Conservation (phyloP, 2,888 invertebrate species). For the Coenonympha glycerion region DNA sequence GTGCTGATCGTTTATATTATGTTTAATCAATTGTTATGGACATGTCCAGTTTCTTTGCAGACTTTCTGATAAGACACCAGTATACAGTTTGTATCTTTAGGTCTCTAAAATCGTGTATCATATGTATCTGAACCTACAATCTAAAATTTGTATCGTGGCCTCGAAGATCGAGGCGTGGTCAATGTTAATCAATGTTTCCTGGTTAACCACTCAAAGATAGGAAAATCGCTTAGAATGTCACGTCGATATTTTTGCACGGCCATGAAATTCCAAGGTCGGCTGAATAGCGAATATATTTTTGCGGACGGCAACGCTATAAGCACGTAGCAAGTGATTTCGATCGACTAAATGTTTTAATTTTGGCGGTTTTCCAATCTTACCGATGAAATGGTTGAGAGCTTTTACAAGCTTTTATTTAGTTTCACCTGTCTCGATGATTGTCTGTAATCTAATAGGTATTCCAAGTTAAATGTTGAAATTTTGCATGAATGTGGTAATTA, state of each 20-base stretch:
- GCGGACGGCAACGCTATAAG: constrained; percentile 58
- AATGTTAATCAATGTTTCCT: constrained; percentile 64
- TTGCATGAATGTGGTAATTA: too few species aligned
- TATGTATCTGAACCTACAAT: constrained; percentile 14
- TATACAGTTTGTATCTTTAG: not conserved
- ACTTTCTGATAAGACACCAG: too few species aligned
- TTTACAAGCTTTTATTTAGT: too few species aligned
- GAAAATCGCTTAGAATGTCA: constrained; percentile 72
- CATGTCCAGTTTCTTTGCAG: too few species aligned
- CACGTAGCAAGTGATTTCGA: constrained; percentile 68
- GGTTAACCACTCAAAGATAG: constrained; percentile 68
- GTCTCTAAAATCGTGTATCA: constrained; percentile 1
- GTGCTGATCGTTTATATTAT: too few species aligned
- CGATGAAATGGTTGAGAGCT: constrained; percentile 35
- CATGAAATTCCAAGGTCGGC: constrained; percentile 66
- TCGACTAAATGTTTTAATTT: constrained; percentile 46
- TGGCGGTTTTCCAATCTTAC: constrained; percentile 54
- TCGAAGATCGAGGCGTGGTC: constrained; percentile 48
- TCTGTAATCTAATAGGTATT: too few species aligned
- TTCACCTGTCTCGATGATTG: too few species aligned
- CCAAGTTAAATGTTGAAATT: too few species aligned
- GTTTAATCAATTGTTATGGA: too few species aligned
- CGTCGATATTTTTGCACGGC: constrained; percentile 71
- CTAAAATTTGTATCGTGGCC: constrained; percentile 24
- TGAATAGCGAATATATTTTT: constrained; percentile 56